phyloP scores from a whole-genome alignment of 2,888 invertebrate species.

The Auanema freiburgensis region DNA sequence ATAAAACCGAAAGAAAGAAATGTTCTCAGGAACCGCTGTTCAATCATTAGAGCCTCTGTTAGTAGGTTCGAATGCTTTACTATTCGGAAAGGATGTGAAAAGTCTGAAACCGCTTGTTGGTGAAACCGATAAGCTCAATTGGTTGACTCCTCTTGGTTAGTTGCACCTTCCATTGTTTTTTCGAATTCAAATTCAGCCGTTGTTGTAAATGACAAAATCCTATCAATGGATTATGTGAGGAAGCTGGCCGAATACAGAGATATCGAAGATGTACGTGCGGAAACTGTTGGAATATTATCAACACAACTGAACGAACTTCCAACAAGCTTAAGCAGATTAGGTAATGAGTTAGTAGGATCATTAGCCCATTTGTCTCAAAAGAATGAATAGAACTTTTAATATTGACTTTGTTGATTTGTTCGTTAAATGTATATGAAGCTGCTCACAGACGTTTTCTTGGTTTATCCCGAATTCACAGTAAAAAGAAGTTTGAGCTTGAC shows the following conservation, averaged over 20 bases:
- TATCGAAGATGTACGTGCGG: constrained; percentile 47
- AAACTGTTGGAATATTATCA: constrained; percentile 36
- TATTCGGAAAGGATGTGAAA: constrained; percentile 50
- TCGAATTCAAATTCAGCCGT: constrained; percentile 30
- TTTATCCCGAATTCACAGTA: too few species aligned
- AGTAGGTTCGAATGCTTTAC: constrained; percentile 42
- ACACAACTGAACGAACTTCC: constrained; percentile 35
- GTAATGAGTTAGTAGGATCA: constrained; percentile 21
- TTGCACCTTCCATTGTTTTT: neutral
- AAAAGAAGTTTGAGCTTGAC: too few species aligned
- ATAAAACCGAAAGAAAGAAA: too few species aligned
- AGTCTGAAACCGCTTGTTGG: constrained; percentile 45
- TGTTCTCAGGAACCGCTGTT: constrained; percentile 54
- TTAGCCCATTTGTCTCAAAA: constrained; percentile 13
- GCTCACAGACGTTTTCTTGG: too few species aligned
- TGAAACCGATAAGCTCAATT: constrained; percentile 51
- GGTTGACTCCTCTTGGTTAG: constrained; percentile 52
- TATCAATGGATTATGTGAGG: constrained; percentile 45
- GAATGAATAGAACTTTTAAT: too few species aligned
- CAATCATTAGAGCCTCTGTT: constrained; percentile 39
- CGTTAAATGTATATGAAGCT: too few species aligned
- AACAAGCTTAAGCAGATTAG: constrained; percentile 25
- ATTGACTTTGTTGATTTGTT: too few species aligned
- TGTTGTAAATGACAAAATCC: constrained; percentile 44
- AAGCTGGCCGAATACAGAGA: constrained; percentile 40